Conservation (phyloP, 2,797 vertebrate genomes). For the Cryptoblepharus egeriae region DNA sequence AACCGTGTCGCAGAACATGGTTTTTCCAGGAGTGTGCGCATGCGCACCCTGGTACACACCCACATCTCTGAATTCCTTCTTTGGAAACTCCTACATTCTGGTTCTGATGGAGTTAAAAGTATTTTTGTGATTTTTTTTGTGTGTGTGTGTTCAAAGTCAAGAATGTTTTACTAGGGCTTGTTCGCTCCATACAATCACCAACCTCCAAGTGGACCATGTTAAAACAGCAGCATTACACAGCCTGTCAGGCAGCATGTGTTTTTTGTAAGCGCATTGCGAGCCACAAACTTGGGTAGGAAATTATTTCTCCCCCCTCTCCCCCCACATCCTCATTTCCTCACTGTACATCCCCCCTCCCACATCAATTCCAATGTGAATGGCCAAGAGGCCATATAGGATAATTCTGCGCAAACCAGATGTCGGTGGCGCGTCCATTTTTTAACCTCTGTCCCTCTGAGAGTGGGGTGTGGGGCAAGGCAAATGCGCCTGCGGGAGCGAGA, state of each 20-base stretch:
- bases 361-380: constrained; percentile 5
- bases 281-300: constrained; percentile 66
- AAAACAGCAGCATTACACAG: constrained; percentile 70
- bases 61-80: background rate
- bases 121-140: constrained; percentile 22
- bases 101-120: constrained; percentile 67
- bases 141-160: constrained; percentile 53
- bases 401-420: constrained; percentile 11
- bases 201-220: constrained; percentile 79
- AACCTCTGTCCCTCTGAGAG: background rate
- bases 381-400: background rate
- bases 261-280: constrained; percentile 74
- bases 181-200: constrained; percentile 76
- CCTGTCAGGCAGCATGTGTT: constrained; percentile 79
- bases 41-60: background rate
- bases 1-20: background rate
- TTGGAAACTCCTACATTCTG: background rate
- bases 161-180: constrained; percentile 72
- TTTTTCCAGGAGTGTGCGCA: background rate
- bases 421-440: background rate
- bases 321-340: constrained; percentile 40
- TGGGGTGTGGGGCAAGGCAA: background rate
- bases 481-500: background rate
- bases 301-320: constrained; percentile 54
- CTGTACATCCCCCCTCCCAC: background rate